Evolutionary conservation across 2,888 invertebrate genomes (phyloP), one percentile per base, ranked within the genome.

Genomic region (Hoplodrina blanda): DNA sequence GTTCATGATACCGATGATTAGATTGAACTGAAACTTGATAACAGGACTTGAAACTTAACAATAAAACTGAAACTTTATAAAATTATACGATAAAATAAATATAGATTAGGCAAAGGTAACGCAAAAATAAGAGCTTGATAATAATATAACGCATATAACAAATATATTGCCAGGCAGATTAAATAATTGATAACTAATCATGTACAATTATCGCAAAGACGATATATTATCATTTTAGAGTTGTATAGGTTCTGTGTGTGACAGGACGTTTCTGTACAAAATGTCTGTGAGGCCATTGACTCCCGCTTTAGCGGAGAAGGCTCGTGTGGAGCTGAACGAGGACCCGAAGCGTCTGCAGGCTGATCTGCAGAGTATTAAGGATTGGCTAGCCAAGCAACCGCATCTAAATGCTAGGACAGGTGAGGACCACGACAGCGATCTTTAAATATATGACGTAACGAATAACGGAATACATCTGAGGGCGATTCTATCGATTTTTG

Each of bases 361-460:
- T 68, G 96, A 96, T 84, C 88, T 97, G 46, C 90, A 95, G 64
- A 91, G 94, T 80, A 90, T 97, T 25, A 96, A 95, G 82, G 94
- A 96, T 46, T 97, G 97, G 97, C 84, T 97, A 15, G 88, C 91
- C 2, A 96, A 96, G 82, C 97, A 97, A 83, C 96, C 96, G 0
- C 96, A 97, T 86, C 86, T 97, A 30, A 93, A 89, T 17, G 90
- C 89, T 8, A 87, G 91, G 71, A 91, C 89, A 81, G 92, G 92
- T 91, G 70, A 50, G 74, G 64, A 44, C 6, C 60, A 0, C 8
- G 20, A 37, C 17, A 52, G 25, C 53, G 8, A 46, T 17, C 60
- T 20, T 11, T 15, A 15, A 2, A 10, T 19, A 49, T 15, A 41
- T 62, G 62, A 80, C 60, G 62, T 55, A 64, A 56, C 46, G 25